A percentile compares a stretch with the other conserved stretches of the same genome.
These are phyloP conservation scores for Helogale parvula DNA, from an alignment of 2,113 vertebrate genomes.

Conservation along the genomic window DNA sequence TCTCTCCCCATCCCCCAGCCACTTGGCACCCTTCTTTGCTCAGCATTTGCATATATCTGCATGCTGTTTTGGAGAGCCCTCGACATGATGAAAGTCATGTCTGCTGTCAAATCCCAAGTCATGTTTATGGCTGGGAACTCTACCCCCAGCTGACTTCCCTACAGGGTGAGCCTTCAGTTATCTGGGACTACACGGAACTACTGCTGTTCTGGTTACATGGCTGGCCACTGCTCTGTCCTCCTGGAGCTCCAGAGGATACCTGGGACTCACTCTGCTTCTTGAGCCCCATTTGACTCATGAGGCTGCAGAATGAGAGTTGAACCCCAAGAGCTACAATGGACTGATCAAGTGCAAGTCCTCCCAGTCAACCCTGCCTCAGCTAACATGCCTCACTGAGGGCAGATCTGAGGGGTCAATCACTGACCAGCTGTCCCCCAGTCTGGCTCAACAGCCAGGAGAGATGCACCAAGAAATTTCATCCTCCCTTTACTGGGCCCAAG, in stretches of 20 bases:
- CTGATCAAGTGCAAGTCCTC: background rate
- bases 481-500: background rate
- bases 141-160: background rate
- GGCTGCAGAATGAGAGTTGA: background rate
- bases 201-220: background rate
- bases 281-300: background rate
- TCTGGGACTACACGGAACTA: background rate
- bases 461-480: background rate
- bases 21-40: slow-evolving; percentile 41
- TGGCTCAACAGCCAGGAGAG: background rate
- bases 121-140: background rate
- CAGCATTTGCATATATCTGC: slow-evolving; percentile 65
- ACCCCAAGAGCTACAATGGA: background rate
- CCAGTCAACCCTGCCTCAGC: background rate
- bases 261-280: background rate
- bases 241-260: background rate
- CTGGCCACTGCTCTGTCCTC: background rate
- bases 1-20: background rate
- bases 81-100: slow-evolving; percentile 41
- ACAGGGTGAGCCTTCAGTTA: background rate
- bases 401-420: background rate
- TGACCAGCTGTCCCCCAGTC: background rate
- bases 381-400: background rate
- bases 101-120: slow-evolving; percentile 47
- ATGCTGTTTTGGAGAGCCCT: slow-evolving; percentile 41